Percentiles rank a stretch among this genome's conserved stretches.
phyloP scores from a whole-genome alignment of 2,888 invertebrate genomes.

The Sinhomidia bicolor region DNA sequence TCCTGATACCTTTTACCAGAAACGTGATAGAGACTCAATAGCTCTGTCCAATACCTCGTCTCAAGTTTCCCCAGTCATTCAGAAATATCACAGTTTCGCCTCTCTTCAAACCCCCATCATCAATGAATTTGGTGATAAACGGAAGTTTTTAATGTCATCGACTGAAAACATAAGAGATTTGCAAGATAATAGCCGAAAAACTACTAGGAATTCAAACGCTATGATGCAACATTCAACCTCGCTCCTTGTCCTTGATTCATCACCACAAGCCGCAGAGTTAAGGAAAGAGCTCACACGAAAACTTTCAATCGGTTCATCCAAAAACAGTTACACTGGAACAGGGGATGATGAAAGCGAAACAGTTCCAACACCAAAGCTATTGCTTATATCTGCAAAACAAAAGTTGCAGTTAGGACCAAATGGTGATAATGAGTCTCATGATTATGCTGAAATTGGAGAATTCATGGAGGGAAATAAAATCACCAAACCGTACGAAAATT shows the following conservation, averaged over 20 bases:
- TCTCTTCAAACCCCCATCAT: slow-evolving; percentile 72
- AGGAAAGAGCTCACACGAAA: slow-evolving; percentile 74
- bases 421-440: slow-evolving; percentile 65
- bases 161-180: slow-evolving; percentile 44
- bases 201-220: background rate
- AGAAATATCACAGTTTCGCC: slow-evolving; percentile 78
- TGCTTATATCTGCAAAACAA: slow-evolving; percentile 49
- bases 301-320: slow-evolving; percentile 68
- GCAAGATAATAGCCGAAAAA: background rate
- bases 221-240: slow-evolving; percentile 75
- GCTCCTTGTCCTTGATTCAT: slow-evolving; percentile 72
- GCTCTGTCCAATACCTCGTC: slow-evolving; percentile 13
- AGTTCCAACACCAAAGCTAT: slow-evolving; percentile 52
- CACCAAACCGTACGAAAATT: slow-evolving; percentile 67
- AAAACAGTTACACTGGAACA: background rate
- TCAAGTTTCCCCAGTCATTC: slow-evolving; percentile 67
- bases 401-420: slow-evolving; percentile 22
- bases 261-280: slow-evolving; percentile 74
- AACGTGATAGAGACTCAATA: slow-evolving; percentile 54
- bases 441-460: slow-evolving; percentile 76
- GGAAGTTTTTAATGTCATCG: slow-evolving; percentile 41
- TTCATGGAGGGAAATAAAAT: slow-evolving; percentile 59
- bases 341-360: background rate
- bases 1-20: slow-evolving; percentile 75
- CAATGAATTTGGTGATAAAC: slow-evolving; percentile 30